Percentiles rank a stretch among this genome's conserved stretches.
These are phyloP conservation scores for Lochmaea crataegi DNA, from an alignment of 2,888 invertebrate genomes.

Conservation along the genomic window DNA sequence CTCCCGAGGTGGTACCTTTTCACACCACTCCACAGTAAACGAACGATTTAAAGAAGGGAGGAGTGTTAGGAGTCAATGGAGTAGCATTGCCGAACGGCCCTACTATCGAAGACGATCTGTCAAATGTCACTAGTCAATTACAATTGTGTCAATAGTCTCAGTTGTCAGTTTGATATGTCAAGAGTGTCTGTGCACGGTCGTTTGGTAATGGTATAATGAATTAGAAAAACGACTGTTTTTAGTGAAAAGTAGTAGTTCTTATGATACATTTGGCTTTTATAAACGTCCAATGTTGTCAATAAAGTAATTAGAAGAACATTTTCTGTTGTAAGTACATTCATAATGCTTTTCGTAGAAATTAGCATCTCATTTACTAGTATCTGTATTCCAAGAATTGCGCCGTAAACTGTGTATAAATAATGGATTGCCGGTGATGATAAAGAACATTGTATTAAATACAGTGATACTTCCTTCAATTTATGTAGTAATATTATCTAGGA, in stretches of 20 bases:
- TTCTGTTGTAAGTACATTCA: conserved; percentile 27
- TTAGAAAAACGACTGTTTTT: conserved; percentile 22
- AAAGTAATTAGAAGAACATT: conserved; percentile 23
- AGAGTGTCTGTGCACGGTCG: conserved; percentile 12
- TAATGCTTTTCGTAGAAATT: conserved; percentile 25
- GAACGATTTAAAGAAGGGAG: too few relatives aligned
- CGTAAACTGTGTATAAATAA: conserved; percentile 25
- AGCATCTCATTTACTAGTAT: conserved; percentile 26
- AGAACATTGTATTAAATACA: conserved; percentile 12
- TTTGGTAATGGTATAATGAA: conserved; percentile 17
- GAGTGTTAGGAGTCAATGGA: too few relatives aligned
- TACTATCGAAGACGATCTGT: neutral
- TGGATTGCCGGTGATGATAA: conserved; percentile 21
- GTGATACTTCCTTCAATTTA: conserved; percentile 6
- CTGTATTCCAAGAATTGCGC: conserved; percentile 33
- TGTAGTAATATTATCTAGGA: conserved; percentile 19
- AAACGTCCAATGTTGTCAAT: conserved; percentile 31
- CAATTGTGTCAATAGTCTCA: conserved; percentile 21
- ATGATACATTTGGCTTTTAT: conserved; percentile 21
- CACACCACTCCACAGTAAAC: too few relatives aligned
- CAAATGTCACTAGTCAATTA: conserved; percentile 10
- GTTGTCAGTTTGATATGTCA: conserved; percentile 21
- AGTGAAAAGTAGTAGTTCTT: conserved; percentile 26
- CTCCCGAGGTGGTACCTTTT: too few relatives aligned
- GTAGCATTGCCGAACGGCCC: too few relatives aligned